Percentiles rank a stretch among this genome's conserved stretches.
phyloP scores from a whole-genome alignment of 2,888 invertebrate genomes.

The Andrena fulva region DNA sequence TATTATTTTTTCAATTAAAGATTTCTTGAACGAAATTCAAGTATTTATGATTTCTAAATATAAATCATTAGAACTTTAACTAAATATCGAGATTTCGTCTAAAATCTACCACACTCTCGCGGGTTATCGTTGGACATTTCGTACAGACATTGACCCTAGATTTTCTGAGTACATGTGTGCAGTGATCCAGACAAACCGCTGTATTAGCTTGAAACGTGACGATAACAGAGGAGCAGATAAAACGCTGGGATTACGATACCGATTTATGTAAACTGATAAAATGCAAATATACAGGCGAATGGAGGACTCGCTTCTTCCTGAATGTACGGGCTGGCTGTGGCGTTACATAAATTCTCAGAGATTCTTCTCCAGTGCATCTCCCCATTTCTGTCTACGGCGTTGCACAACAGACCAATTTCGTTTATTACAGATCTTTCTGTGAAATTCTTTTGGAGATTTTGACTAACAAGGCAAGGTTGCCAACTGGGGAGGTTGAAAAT shows the following conservation, averaged over 20 bases:
- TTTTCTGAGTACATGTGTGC: slow-evolving; percentile 40
- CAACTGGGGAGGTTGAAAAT: too few relatives aligned
- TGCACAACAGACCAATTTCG: too few relatives aligned
- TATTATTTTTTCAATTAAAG: neutral
- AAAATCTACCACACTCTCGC: slow-evolving; percentile 33
- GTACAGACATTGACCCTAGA: slow-evolving; percentile 61
- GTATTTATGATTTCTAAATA: neutral
- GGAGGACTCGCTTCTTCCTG: neutral
- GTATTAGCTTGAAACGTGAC: slow-evolving; percentile 17
- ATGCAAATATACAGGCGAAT: slow-evolving; percentile 5
- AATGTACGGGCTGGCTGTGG: neutral
- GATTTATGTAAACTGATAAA: slow-evolving; percentile 27
- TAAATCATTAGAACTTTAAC: neutral
- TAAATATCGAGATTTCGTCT: neutral
- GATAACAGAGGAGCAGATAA: slow-evolving; percentile 30
- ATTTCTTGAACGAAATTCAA: neutral
- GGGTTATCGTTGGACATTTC: slow-evolving; percentile 58
- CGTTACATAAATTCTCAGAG: too few relatives aligned
- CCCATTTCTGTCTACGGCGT: too few relatives aligned
- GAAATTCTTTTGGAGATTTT: too few relatives aligned
- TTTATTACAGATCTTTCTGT: too few relatives aligned
- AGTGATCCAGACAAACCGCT: slow-evolving; percentile 15
- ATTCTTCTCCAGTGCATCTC: too few relatives aligned
- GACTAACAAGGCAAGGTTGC: too few relatives aligned
- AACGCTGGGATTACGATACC: slow-evolving; percentile 2